Conservation (phyloP, 2,113 vertebrate genomes). For the Lepisosteus osseus region DNA sequence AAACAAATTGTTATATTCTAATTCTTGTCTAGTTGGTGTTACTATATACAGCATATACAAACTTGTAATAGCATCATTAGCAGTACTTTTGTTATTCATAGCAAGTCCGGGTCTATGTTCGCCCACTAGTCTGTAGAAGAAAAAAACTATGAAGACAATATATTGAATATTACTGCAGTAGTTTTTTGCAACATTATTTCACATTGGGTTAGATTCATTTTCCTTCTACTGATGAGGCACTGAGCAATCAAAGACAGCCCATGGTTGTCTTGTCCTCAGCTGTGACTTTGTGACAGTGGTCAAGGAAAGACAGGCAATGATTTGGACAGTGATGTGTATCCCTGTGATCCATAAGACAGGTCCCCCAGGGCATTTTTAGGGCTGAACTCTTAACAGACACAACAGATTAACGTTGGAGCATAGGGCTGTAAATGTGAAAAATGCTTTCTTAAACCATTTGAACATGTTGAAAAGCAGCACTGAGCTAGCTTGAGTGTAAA, state of each 20-base stretch:
- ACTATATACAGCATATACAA: too few species aligned
- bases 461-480: too few species aligned
- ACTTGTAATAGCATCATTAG: too few species aligned
- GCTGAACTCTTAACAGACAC: constrained; percentile 10
- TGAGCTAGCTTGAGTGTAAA: too few species aligned
- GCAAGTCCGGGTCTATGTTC: too few species aligned
- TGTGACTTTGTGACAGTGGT: background rate
- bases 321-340: background rate
- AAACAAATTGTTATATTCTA: too few species aligned
- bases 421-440: constrained; percentile 21
- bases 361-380: constrained; percentile 4
- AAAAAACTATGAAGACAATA: background rate
- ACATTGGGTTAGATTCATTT: background rate
- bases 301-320: background rate
- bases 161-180: background rate
- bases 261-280: background rate
- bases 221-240: too few species aligned
- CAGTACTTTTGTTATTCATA: too few species aligned
- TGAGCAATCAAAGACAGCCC: background rate
- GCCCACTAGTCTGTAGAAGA: too few species aligned
- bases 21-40: too few species aligned
- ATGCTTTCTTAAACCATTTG: constrained; percentile 3
- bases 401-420: background rate
- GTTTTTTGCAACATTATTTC: background rate
- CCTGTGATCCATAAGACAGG: constrained; percentile 29